phyloP scores from a whole-genome alignment of 2,888 invertebrate species.

The Drepana falcataria region DNA sequence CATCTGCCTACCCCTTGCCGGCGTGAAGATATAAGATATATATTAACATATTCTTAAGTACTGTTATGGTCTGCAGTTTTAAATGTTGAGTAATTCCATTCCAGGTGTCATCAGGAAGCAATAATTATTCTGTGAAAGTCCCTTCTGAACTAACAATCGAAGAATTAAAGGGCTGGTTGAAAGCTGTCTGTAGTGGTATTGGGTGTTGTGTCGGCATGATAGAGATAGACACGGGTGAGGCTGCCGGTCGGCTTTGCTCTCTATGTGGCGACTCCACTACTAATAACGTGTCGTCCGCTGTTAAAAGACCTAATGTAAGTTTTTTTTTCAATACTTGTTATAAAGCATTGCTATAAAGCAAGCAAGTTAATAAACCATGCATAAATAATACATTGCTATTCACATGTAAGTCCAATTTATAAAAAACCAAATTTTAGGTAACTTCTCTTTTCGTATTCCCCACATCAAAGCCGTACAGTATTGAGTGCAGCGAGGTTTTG shows the following conservation, averaged over 20 bases:
- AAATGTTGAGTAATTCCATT: slow-evolving; percentile 14
- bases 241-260: slow-evolving; percentile 60
- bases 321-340: background rate
- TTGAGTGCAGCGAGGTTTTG: background rate
- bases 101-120: slow-evolving; percentile 58
- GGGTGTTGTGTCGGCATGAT: slow-evolving; percentile 79
- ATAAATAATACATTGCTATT: no score
- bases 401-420: no score
- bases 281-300: slow-evolving; percentile 45
- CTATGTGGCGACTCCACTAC: slow-evolving; percentile 66
- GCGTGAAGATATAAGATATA: no score
- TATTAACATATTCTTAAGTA: no score
- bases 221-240: slow-evolving; percentile 66
- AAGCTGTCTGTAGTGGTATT: slow-evolving; percentile 67
- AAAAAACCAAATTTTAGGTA: no score
- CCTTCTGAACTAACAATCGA: slow-evolving; percentile 67
- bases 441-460: no score
- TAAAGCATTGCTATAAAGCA: no score
- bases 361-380: no score
- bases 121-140: slow-evolving; percentile 77
- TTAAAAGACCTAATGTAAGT: slow-evolving; percentile 61
- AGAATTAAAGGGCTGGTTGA: slow-evolving; percentile 74
- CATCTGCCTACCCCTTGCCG: no score
- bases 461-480: background rate
- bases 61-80: no score